Evolutionary conservation across 2,888 invertebrate species (phyloP).

Genomic region (Apamea crenata): DNA sequence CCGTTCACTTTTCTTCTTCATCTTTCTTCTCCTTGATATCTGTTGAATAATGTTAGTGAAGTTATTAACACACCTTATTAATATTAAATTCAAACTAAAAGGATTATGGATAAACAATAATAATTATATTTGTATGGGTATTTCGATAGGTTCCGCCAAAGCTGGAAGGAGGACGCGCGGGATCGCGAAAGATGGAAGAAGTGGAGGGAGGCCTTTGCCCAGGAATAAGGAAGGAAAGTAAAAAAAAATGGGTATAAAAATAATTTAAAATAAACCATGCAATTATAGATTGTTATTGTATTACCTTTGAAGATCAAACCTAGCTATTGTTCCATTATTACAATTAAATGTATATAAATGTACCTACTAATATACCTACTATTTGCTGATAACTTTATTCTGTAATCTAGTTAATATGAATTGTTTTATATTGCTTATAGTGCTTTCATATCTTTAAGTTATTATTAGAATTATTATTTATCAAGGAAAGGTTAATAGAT

Average conservation of each 20-base stretch:
- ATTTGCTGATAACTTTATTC: conserved; percentile 3
- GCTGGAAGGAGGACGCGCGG: no score
- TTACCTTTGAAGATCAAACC: not conserved
- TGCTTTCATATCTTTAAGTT: conserved; percentile 20
- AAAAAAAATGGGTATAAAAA: not conserved
- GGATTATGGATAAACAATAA: not conserved
- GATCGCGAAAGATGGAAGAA: no score
- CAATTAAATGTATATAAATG: not conserved
- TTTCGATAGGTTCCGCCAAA: not conserved
- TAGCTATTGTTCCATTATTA: not conserved
- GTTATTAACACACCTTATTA: conserved; percentile 54
- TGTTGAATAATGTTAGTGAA: conserved; percentile 76
- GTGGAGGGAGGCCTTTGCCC: no score
- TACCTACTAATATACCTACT: no score
- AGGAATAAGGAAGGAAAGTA: no score
- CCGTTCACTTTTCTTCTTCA: conserved; percentile 69
- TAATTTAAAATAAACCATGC: not conserved
- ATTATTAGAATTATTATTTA: conserved; percentile 4
- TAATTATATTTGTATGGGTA: not conserved
- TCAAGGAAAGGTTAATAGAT: conserved; percentile 27
- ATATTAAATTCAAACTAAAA: conserved; percentile 29
- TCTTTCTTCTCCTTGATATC: conserved; percentile 65
- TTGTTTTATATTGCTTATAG: not conserved
- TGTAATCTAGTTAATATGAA: not conserved
- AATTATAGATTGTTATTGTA: not conserved